Base-by-base conservation (phyloP, 1,140 invertebrate genomes). In the Neodiprion lecontei region DNA sequence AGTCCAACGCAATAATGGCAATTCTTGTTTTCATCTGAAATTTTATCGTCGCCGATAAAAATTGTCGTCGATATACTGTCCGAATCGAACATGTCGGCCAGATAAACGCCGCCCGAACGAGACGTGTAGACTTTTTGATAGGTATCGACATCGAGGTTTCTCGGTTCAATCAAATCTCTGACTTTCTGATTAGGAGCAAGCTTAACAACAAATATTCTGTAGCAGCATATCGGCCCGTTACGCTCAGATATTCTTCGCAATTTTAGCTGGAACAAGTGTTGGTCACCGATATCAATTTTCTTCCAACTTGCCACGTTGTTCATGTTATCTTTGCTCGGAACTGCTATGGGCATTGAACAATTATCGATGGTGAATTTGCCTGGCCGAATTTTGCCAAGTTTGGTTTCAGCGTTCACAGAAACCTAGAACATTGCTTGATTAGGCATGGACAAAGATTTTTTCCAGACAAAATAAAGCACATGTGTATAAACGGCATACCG, bases 211-310 rank as follows among this genome's bases (percentile, higher is more conserved):
- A 94, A 94, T 67, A 97, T 89, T 80, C 95, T 91, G 83, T 95
- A 95, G 79, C 95, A 96, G 85, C 95, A 96, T 78, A 97, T 96
- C 7, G 93, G 93, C 11, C 96, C 96, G 83, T 96, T 96, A 74
- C 95, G 88, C 82, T 97, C 95, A 0, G 94, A 93, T 14, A 96
- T 91, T 77, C 93, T 89, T 0, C 94, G 94, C 67, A 96, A 83
- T 77, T 90, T 90, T 14, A 96, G 82, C 78, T 93, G 93, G 72
- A 96, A 92, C 68, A 95, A 87, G 85, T 92, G 93, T 78, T 90
- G 90, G 21, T 91, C 92, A 66, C 92, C 89, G 68, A 90, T 90
- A 70, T 91, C 89, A 66, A 95, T 89, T 86, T 94, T 95, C 17
- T 90, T 89, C 95, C 95, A 96, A 21, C 89, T 89, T 4, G 93